Evolutionary conservation across 2,888 invertebrate genomes (phyloP), one percentile per base, ranked within the genome.

Genomic region (Chorisops tibialis): DNA sequence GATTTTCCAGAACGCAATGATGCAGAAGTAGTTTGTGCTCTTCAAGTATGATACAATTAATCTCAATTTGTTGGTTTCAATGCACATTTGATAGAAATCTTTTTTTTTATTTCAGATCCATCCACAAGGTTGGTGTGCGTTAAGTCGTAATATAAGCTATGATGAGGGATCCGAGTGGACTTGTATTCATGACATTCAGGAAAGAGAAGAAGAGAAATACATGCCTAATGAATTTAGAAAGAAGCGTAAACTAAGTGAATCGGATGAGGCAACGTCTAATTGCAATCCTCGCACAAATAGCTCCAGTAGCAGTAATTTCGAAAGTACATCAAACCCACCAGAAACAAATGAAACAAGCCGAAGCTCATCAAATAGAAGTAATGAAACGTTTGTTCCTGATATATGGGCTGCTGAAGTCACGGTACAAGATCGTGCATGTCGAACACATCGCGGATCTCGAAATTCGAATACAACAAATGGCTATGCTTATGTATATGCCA

Each of bases 101-200:
- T 24, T 18, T 41, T 47, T 47, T 45, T 22, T 22, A 21, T 75
- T 82, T 48, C 81, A 90, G 84, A 86, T 93, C 65, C 94, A 94
- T 76, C 94, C 94, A 0, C 88, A 91, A 74, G 92, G 94, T 16
- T 93, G 93, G 89, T 91, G 90, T 74, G 90, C 91, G 16, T 80
- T 94, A 37, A 92, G 93, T 61, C 84, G 96, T 67, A 95, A 94
- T 78, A 89, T 93, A 60, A 92, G 90, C 71, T 86, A 85, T 65
- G 88, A 90, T 69, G 93, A 95, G 74, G 85, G 84, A 71, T 89
- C 91, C 39, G 96, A 96, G 88, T 96, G 93, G 93, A 93, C 93
- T 6, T 92, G 93, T 73, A 87, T 96, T 59, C 96, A 96, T 79
- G 94, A 96, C 74, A 93, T 96, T 67, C 93, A 94, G 79, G 86